phyloP scores from a whole-genome alignment of 2,113 vertebrate species.

The Rhinolophus sinicus region DNA sequence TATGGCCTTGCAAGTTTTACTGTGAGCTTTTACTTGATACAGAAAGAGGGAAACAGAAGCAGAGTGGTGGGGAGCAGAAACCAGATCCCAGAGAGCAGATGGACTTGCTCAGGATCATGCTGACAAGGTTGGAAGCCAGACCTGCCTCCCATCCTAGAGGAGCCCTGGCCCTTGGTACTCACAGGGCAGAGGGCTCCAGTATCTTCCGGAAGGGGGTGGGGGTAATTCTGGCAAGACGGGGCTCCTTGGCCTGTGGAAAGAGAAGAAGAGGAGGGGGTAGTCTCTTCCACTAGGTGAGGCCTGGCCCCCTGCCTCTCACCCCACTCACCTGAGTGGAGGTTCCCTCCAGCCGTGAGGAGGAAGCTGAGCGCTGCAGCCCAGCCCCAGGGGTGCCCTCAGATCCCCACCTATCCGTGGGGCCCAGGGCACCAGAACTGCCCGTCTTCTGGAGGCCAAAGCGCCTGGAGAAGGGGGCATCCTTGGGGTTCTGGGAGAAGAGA shows the following conservation, averaged over 20 bases:
- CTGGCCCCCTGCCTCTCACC: not conserved
- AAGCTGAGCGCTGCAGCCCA: slow-evolving; percentile 82
- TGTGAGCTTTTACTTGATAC: not conserved
- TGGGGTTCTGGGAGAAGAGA: not conserved
- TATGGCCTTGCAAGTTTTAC: rapidly evolving
- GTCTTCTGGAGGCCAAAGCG: slow-evolving; percentile 83
- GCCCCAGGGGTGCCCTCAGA: not conserved
- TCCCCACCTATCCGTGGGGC: not conserved
- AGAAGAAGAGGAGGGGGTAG: not conserved
- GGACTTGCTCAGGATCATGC: rapidly evolving
- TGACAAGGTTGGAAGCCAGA: not conserved
- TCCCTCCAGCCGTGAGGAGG: slow-evolving; percentile 79
- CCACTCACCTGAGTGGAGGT: slow-evolving; percentile 29
- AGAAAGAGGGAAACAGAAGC: slow-evolving; percentile 37
- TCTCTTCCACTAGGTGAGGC: rapidly evolving
- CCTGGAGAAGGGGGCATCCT: slow-evolving; percentile 41
- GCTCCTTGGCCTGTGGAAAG: slow-evolving; percentile 84
- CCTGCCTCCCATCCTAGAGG: not conserved
- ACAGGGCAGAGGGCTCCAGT: slow-evolving; percentile 73
- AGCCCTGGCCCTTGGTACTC: slow-evolving; percentile 39
- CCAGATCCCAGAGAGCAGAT: not conserved
- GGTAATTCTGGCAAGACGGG: slow-evolving; percentile 88
- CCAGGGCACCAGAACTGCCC: slow-evolving; percentile 79
- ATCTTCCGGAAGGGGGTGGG: slow-evolving; percentile 87
- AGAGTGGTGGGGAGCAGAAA: no score